Evolutionary conservation across 2,113 vertebrate species (phyloP).

Genomic region (Egretta garzetta): DNA sequence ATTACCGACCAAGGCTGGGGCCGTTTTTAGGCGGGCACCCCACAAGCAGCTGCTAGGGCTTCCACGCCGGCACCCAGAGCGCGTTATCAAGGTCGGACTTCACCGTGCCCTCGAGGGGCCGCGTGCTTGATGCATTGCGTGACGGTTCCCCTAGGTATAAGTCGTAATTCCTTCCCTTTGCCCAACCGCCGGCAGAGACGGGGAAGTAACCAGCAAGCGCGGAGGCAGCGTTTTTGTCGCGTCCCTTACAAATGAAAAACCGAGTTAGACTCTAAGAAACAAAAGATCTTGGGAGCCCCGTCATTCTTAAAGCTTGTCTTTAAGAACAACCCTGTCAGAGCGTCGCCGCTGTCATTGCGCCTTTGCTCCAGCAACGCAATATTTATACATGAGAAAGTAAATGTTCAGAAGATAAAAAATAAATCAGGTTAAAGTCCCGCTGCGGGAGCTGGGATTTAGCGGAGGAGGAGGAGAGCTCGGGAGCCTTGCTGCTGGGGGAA

Average conservation of each 20-base stretch:
- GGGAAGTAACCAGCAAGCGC: neutral
- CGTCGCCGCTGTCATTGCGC: neutral
- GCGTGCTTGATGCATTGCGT: neutral
- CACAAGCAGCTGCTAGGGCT: constrained; percentile 54
- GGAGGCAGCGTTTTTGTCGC: neutral
- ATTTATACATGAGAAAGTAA: constrained; percentile 39
- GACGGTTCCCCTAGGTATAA: neutral
- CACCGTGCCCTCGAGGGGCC: constrained; percentile 24
- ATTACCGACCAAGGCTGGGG: constrained; percentile 31
- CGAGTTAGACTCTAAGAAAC: neutral
- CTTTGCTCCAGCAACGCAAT: neutral
- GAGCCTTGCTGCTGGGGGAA: neutral
- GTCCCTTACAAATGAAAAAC: constrained; percentile 28
- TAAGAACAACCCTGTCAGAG: constrained; percentile 43
- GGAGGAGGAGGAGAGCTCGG: neutral
- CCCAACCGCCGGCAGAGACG: neutral
- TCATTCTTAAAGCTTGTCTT: constrained; percentile 43
- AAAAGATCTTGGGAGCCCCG: constrained; percentile 30
- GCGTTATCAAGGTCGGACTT: constrained; percentile 64
- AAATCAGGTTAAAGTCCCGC: constrained; percentile 7
- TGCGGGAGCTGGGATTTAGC: neutral
- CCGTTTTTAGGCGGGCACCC: constrained; percentile 52
- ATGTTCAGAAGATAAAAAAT: constrained; percentile 31
- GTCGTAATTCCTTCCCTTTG: constrained; percentile 43
- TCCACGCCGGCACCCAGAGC: constrained; percentile 37